Percentiles rank a stretch among this genome's conserved stretches.
Evolutionary conservation across 2,797 vertebrate genomes (phyloP).

Genomic region (Microchirus variegatus): DNA sequence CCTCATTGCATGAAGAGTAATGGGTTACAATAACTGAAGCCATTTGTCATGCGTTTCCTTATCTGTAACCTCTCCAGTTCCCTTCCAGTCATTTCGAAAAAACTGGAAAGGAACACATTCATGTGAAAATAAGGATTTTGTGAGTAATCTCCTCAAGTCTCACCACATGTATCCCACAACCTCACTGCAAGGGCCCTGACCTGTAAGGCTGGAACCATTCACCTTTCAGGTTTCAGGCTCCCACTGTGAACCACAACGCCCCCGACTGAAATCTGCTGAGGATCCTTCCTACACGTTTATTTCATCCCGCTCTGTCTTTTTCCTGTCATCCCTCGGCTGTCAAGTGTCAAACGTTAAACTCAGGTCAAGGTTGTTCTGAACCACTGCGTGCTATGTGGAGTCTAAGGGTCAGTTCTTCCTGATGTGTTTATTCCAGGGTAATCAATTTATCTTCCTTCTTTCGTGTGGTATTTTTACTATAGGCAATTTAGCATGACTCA

Average conservation of each 20-base stretch:
- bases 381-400: slow-evolving; percentile 12
- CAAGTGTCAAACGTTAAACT: not conserved
- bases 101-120: not conserved
- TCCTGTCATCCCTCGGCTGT: not conserved
- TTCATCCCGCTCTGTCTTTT: slow-evolving; percentile 2
- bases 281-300: slow-evolving; percentile 12
- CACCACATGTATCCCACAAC: not conserved
- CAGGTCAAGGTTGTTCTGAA: slow-evolving; percentile 15
- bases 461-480: not conserved
- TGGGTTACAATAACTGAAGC: too few species aligned
- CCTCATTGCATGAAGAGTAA: too few species aligned
- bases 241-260: not conserved
- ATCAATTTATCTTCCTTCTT: not conserved
- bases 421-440: not conserved
- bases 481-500: too few species aligned
- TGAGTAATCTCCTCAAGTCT: not conserved
- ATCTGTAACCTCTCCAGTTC: too few species aligned
- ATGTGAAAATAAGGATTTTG: not conserved
- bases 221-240: not conserved
- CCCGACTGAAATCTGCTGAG: not conserved
- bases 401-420: not conserved
- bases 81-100: too few species aligned
- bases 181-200: not conserved
- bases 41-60: too few species aligned
- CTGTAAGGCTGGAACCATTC: not conserved